Conservation (phyloP, 23 tunicate species). For the Trididemnum nubilum region DNA sequence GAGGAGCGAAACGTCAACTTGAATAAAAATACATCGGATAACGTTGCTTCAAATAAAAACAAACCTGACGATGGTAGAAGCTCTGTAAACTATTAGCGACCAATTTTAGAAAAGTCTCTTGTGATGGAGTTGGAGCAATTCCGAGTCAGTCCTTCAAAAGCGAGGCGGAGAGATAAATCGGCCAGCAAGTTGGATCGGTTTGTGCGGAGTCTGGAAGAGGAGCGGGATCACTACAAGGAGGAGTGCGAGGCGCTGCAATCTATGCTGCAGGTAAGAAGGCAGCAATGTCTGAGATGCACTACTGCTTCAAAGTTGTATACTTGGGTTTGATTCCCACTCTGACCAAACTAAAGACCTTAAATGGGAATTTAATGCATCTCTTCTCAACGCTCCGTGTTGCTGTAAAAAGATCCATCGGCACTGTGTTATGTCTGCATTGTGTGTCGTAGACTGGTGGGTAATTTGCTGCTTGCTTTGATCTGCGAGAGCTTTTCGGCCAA, state of each 20-base stretch:
- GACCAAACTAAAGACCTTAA: background rate
- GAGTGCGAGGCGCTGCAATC: constrained; percentile 79
- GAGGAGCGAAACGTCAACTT: no score
- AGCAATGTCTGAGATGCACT: background rate
- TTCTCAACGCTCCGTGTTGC: background rate
- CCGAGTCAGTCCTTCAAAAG: constrained; percentile 62
- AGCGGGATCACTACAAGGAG: constrained; percentile 84
- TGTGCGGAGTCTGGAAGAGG: constrained; percentile 79
- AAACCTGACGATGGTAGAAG: no score
- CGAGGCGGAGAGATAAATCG: constrained; percentile 47
- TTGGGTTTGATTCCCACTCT: background rate
- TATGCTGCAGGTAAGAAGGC: constrained; percentile 57
- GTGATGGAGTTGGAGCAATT: constrained; percentile 79
- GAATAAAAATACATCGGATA: no score
- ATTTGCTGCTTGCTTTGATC: no score
- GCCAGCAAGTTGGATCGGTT: constrained; percentile 76
- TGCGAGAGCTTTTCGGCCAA: no score
- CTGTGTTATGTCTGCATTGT: no score
- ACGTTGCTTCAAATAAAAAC: no score
- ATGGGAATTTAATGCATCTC: background rate
- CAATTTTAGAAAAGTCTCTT: constrained; percentile 55
- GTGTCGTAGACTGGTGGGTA: no score
- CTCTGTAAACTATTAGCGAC: no score
- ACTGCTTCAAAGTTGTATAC: background rate
- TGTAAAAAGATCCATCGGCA: no score